These are phyloP conservation scores for Scaptodrosophila lebanonensis DNA, from an alignment of 1,140 invertebrate species.

Conservation along the genomic window DNA sequence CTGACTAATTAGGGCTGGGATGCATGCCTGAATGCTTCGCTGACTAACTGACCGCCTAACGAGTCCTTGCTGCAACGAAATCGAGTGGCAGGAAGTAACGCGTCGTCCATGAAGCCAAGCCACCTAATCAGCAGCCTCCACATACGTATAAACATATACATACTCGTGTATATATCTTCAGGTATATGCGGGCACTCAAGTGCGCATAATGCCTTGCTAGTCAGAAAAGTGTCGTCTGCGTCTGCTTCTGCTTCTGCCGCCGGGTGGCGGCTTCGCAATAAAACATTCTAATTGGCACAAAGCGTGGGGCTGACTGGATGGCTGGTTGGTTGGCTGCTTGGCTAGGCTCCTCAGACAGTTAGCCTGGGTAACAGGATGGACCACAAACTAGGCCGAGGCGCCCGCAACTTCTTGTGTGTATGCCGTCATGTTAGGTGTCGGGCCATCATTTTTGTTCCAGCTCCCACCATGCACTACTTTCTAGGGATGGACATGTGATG, in stretches of 20 bases:
- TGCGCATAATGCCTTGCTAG: not conserved
- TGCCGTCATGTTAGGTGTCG: too few species aligned
- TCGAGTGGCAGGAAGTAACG: slow-evolving; percentile 20
- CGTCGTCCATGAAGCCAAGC: slow-evolving; percentile 10
- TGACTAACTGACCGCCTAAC: not conserved
- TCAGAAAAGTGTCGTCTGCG: slow-evolving; percentile 33
- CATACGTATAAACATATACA: too few species aligned
- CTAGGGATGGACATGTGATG: too few species aligned
- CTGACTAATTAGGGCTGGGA: too few species aligned
- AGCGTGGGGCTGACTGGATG: slow-evolving; percentile 23
- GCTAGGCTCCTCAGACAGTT: too few species aligned
- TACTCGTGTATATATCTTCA: too few species aligned
- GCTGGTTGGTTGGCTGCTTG: too few species aligned
- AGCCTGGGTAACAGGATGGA: not conserved
- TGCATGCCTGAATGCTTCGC: too few species aligned
- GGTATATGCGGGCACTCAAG: slow-evolving; percentile 25
- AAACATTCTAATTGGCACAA: slow-evolving; percentile 61
- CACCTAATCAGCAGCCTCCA: too few species aligned
- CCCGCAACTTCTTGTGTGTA: slow-evolving; percentile 5
- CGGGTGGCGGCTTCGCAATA: slow-evolving; percentile 21
- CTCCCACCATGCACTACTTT: too few species aligned
- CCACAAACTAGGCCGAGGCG: slow-evolving; percentile 3
- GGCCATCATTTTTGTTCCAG: too few species aligned
- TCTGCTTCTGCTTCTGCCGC: too few species aligned
- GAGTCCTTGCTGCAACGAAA: slow-evolving; percentile 26